Percentiles rank a stretch among this genome's conserved stretches.
Conservation (phyloP, 2,797 vertebrate species). For the Saxicola maurus region DNA sequence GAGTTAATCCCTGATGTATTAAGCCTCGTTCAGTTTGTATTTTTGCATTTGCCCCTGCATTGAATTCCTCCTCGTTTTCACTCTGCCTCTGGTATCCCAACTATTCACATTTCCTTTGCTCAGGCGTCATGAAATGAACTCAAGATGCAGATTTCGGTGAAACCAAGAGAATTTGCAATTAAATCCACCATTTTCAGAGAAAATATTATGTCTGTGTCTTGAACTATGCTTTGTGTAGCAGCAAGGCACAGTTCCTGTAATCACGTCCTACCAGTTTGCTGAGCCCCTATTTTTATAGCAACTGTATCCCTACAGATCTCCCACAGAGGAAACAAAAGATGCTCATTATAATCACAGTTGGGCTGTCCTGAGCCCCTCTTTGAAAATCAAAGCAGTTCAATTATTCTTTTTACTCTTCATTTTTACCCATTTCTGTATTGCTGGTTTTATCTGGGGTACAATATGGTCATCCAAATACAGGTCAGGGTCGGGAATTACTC, state of each 20-base stretch:
- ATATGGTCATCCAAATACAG: not conserved
- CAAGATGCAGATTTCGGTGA: not conserved
- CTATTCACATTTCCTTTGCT: slow-evolving; percentile 13
- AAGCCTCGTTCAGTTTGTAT: not conserved
- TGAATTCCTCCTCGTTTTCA: not conserved
- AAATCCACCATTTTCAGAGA: not conserved
- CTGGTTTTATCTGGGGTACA: not conserved
- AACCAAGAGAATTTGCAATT: not conserved
- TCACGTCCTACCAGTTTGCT: not conserved
- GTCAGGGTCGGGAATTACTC: not conserved
- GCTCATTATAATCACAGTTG: slow-evolving; percentile 4
- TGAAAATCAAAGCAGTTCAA: slow-evolving; percentile 5
- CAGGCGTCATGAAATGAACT: not conserved
- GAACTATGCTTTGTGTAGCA: not conserved
- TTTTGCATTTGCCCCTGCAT: not conserved
- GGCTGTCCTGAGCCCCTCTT: not conserved
- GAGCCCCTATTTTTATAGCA: not conserved
- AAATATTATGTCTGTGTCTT: not conserved
- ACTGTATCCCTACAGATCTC: not conserved
- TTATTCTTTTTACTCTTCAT: not conserved
- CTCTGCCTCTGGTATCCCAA: not conserved
- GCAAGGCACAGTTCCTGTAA: not conserved
- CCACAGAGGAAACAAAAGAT: slow-evolving; percentile 15
- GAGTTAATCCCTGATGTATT: not conserved
- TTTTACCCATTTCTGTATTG: not conserved